Percentiles rank a stretch among this genome's conserved stretches.
Evolutionary conservation across 2,113 vertebrate species (phyloP).

Genomic region (Saimiri boliviensis): DNA sequence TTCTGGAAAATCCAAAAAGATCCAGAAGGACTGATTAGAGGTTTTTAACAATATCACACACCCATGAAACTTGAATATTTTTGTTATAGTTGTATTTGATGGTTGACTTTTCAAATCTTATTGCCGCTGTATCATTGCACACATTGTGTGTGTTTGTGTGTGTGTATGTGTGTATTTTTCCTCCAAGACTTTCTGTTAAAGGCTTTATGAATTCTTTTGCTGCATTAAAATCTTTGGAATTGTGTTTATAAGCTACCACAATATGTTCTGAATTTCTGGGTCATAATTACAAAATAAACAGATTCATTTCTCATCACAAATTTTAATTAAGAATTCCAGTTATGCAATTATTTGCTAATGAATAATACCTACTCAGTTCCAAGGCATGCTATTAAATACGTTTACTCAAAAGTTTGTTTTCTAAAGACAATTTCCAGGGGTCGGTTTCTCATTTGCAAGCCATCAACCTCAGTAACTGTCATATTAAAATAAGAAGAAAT

Average conservation of each 20-base stretch:
- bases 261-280: slow-evolving; percentile 64
- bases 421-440: slow-evolving; percentile 25
- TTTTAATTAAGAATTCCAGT: slow-evolving; percentile 77
- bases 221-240: slow-evolving; percentile 54
- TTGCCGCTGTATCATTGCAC: not conserved
- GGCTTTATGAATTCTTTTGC: slow-evolving; percentile 32
- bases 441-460: slow-evolving; percentile 45
- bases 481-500: slow-evolving; percentile 20
- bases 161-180: not conserved
- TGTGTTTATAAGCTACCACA: slow-evolving; percentile 53
- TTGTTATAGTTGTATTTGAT: not conserved
- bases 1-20: slow-evolving; percentile 26
- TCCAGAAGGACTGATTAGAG: not conserved
- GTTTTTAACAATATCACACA: not conserved
- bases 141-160: not conserved
- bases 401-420: slow-evolving; percentile 66
- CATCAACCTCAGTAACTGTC: not conserved
- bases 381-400: slow-evolving; percentile 38
- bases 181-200: not conserved
- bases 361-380: slow-evolving; percentile 63
- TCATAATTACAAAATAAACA: slow-evolving; percentile 72
- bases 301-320: slow-evolving; percentile 71
- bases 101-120: not conserved
- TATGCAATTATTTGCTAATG: slow-evolving; percentile 72
- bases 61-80: not conserved